Evolutionary conservation across 1,140 invertebrate genomes (phyloP).

Genomic region (Paralvinella palmiformis): DNA sequence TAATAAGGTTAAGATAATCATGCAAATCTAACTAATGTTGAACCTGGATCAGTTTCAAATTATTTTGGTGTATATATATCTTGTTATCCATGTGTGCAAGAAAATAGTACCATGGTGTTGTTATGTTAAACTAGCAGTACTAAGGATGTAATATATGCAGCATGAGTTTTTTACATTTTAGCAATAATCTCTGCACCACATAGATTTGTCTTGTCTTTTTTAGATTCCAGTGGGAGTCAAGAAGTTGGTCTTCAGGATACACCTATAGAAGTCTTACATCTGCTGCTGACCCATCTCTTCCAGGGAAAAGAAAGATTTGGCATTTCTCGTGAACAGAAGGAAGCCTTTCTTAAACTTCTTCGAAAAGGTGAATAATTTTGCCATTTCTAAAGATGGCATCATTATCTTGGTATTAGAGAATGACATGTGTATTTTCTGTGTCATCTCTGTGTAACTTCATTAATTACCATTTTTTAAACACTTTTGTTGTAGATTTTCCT

Average conservation of each 20-base stretch:
- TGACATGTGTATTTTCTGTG: conserved; percentile 13
- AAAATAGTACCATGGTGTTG: too few relatives aligned
- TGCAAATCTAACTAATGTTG: too few relatives aligned
- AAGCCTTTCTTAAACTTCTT: conserved; percentile 72
- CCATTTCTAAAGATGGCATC: background rate
- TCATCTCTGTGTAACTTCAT: conserved; percentile 16
- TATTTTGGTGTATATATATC: too few relatives aligned
- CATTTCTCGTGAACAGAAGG: conserved; percentile 61
- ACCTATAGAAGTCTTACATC: conserved; percentile 78
- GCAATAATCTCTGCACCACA: background rate
- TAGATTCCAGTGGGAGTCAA: background rate
- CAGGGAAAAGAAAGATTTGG: conserved; percentile 55
- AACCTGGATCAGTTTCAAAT: too few relatives aligned
- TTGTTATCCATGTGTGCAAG: too few relatives aligned
- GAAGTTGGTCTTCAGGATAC: conserved; percentile 81
- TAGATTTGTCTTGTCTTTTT: background rate
- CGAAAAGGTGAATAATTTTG: conserved; percentile 53
- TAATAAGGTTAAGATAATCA: too few relatives aligned
- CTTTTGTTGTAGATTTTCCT: conserved; percentile 66
- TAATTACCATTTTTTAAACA: too few relatives aligned
- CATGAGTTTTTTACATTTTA: too few relatives aligned
- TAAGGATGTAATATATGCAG: too few relatives aligned
- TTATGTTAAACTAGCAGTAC: too few relatives aligned
- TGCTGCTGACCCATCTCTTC: conserved; percentile 64
- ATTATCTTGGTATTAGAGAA: background rate